These are phyloP conservation scores for Scaeva pyrastri DNA, from an alignment of 2,888 invertebrate genomes.

Conservation along the genomic window DNA sequence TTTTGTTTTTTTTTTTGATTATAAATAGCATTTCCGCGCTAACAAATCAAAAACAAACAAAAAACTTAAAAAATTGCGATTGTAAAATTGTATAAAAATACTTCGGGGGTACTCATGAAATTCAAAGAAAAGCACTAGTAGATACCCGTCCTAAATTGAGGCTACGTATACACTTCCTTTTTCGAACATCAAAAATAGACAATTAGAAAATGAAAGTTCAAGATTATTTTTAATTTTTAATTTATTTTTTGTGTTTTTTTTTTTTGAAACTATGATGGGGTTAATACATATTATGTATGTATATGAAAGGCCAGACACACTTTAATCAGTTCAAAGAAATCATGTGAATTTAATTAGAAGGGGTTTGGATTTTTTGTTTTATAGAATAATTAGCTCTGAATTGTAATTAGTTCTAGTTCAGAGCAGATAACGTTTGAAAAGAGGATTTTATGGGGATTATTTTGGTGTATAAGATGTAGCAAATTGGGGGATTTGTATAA, in stretches of 20 bases:
- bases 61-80: conserved; percentile 46
- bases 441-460: neutral
- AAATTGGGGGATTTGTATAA: too few species aligned
- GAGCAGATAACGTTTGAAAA: neutral
- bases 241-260: neutral
- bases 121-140: neutral
- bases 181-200: conserved; percentile 24
- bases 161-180: conserved; percentile 17
- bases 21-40: conserved; percentile 55
- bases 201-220: conserved; percentile 51
- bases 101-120: neutral
- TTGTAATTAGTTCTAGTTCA: neutral
- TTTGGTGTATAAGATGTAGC: too few species aligned
- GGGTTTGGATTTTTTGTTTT: neutral
- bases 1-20: conserved; percentile 15
- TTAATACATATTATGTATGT: neutral
- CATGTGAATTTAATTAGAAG: conserved; percentile 12
- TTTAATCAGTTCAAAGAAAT: conserved; percentile 25
- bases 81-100: conserved; percentile 10
- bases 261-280: neutral
- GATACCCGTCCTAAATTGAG: neutral
- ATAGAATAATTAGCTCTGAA: neutral
- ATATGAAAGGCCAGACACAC: neutral
- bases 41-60: conserved; percentile 1
- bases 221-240: conserved; percentile 24